Evolutionary conservation across 2,113 vertebrate genomes (phyloP).

Genomic region (Sigmodon hispidus): DNA sequence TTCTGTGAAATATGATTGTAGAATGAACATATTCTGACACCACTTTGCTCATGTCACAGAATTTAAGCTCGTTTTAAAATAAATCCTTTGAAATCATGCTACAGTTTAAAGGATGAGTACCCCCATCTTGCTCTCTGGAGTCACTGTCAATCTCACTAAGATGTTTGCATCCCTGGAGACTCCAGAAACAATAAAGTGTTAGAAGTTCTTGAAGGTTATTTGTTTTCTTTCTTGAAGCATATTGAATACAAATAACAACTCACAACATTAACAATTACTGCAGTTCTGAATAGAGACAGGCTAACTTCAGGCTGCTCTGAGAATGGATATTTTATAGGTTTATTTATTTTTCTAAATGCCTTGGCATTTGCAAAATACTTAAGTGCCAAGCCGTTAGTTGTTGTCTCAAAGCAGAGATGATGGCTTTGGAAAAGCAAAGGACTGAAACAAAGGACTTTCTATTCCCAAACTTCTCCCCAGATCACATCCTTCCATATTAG

Average conservation of each 20-base stretch:
- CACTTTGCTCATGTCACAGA: neutral
- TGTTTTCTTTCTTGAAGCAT: slow-evolving; percentile 24
- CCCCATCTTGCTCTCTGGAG: neutral
- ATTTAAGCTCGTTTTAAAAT: slow-evolving; percentile 46
- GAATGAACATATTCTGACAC: slow-evolving; percentile 3
- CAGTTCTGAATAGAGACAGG: slow-evolving; percentile 2
- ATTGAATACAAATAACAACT: slow-evolving; percentile 22
- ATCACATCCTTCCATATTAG: neutral
- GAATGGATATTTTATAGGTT: neutral
- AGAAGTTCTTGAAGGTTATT: neutral
- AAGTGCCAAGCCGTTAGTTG: neutral
- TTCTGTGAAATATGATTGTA: slow-evolving; percentile 30
- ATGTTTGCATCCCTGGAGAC: neutral
- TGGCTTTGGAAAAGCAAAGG: neutral
- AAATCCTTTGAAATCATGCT: slow-evolving; percentile 13
- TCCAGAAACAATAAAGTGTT: neutral
- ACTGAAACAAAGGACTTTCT: neutral
- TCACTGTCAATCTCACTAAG: neutral
- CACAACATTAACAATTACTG: slow-evolving; percentile 16
- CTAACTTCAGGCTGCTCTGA: neutral
- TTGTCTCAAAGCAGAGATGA: neutral
- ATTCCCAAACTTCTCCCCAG: neutral
- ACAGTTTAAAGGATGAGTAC: neutral
- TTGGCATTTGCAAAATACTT: neutral
- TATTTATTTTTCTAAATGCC: neutral